Evolutionary conservation across 2,113 vertebrate genomes (phyloP).

Genomic region (Zosterops hypoxanthus): DNA sequence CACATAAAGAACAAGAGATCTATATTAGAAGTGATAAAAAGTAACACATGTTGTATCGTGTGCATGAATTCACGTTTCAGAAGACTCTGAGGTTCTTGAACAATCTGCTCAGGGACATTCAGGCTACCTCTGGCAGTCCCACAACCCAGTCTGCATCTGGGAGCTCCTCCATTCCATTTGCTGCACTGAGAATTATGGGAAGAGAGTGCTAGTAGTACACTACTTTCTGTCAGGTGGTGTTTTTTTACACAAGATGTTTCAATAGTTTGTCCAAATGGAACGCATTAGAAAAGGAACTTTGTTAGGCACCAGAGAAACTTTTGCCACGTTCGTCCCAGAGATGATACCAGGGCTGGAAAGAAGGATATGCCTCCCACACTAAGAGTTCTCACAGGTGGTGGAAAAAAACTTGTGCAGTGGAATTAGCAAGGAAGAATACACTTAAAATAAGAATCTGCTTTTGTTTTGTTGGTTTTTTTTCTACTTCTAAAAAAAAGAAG

Average conservation of each 20-base stretch:
- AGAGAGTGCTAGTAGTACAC: not conserved
- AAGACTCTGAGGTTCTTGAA: not conserved
- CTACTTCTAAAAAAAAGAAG: not conserved
- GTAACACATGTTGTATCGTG: not conserved
- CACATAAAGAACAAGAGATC: not conserved
- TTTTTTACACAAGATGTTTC: not conserved
- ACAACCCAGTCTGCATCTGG: not conserved
- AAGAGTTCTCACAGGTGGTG: not conserved
- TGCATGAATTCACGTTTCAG: not conserved
- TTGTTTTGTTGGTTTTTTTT: no score
- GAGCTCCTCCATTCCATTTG: not conserved
- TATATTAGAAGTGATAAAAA: not conserved
- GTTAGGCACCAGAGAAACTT: not conserved
- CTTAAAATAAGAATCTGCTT: not conserved
- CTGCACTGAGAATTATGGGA: rapidly evolving
- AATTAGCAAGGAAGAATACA: not conserved
- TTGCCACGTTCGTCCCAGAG: not conserved
- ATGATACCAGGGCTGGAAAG: not conserved
- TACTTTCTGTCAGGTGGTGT: not conserved
- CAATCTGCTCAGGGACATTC: not conserved
- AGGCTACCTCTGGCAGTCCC: not conserved
- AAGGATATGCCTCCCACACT: not conserved
- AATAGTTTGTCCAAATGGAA: not conserved
- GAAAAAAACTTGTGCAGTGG: not conserved
- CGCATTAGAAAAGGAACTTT: not conserved